Evolutionary conservation across 2,797 vertebrate genomes (phyloP).

Genomic region (Myripristis murdjan): DNA sequence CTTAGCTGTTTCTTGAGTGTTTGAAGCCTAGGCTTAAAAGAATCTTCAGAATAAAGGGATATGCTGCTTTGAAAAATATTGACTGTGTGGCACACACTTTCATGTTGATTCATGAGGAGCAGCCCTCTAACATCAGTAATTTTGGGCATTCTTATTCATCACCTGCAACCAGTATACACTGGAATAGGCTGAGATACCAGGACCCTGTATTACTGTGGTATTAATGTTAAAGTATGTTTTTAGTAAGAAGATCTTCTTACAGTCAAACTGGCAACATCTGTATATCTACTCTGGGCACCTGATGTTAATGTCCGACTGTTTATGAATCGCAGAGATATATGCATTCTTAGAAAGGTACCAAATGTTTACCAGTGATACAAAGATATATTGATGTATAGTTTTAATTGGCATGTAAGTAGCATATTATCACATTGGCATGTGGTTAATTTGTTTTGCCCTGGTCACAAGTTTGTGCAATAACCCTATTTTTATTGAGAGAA

Average conservation of each 20-base stretch:
- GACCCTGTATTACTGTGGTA: background rate
- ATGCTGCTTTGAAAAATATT: conserved; percentile 1
- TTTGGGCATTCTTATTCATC: background rate
- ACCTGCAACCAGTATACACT: conserved; percentile 1
- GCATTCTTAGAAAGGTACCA: background rate
- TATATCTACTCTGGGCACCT: background rate
- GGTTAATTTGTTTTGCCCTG: background rate
- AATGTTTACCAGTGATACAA: background rate
- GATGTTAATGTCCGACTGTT: conserved; percentile 2
- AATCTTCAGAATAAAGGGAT: background rate
- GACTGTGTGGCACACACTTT: background rate
- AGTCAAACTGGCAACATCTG: background rate
- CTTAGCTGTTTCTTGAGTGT: background rate
- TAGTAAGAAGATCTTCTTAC: too few relatives aligned
- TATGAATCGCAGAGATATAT: background rate
- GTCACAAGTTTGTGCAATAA: conserved; percentile 8
- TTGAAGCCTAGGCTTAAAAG: background rate
- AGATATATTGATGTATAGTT: background rate
- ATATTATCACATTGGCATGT: too few relatives aligned
- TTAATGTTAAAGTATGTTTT: conserved; percentile 8
- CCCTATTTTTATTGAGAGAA: background rate
- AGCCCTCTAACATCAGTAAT: background rate
- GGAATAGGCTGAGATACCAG: background rate
- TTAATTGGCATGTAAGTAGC: background rate
- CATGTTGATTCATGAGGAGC: conserved; percentile 12